Conservation (phyloP, 2,888 invertebrate genomes). For the Antitype chi region DNA sequence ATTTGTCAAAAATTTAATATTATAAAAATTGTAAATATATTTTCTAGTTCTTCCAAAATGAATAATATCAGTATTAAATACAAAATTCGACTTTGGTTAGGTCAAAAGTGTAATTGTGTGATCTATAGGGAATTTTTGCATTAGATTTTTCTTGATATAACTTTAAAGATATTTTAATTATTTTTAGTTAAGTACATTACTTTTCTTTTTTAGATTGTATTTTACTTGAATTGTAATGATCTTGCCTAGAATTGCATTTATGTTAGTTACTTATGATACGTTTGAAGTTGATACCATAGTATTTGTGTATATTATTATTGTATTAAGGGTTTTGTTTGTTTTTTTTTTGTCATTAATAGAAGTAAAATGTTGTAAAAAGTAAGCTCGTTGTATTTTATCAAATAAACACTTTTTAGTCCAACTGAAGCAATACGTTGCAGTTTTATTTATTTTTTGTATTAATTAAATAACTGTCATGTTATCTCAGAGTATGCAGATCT, state of each 20-base stretch:
- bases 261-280: constrained; percentile 87
- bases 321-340: constrained; percentile 90
- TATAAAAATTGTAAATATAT: constrained; percentile 88
- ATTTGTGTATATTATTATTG: constrained; percentile 90
- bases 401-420: constrained; percentile 91
- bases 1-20: constrained; percentile 71
- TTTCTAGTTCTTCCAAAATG: constrained; percentile 90
- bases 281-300: constrained; percentile 90
- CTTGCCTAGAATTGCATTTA: constrained; percentile 91
- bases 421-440: constrained; percentile 88
- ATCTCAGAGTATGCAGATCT: no score
- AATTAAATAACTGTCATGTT: constrained; percentile 8
- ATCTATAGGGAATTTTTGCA: constrained; percentile 87
- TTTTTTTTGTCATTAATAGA: constrained; percentile 90
- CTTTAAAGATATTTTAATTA: constrained; percentile 81
- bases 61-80: constrained; percentile 90
- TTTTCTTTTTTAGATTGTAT: constrained; percentile 82
- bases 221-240: constrained; percentile 86
- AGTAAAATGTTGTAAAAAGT: constrained; percentile 91
- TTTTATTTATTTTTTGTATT: constrained; percentile 78
- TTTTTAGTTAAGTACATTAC: constrained; percentile 75
- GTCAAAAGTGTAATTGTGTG: constrained; percentile 89
- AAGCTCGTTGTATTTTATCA: constrained; percentile 91
- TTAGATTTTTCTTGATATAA: constrained; percentile 85
- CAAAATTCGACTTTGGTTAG: constrained; percentile 90